A percentile compares a stretch with the other conserved stretches of the same genome.
Evolutionary conservation across 2,888 invertebrate genomes (phyloP).

Genomic region (Iphiclides podalirius): DNA sequence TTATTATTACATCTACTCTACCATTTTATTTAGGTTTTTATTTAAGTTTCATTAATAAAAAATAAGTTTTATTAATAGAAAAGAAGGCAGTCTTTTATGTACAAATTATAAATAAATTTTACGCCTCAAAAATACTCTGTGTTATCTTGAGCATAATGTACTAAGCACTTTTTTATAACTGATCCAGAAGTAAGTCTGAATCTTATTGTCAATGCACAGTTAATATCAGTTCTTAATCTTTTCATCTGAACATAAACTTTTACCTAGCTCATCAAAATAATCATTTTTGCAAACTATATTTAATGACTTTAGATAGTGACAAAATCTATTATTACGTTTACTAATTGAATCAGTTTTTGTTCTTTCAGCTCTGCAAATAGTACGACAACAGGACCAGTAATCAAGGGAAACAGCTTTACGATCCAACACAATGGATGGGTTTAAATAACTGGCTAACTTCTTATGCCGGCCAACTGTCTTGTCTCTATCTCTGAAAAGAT

Average conservation of each 20-base stretch:
- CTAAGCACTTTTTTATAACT: too few relatives aligned
- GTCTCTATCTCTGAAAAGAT: conserved; percentile 68
- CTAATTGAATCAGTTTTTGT: conserved; percentile 75
- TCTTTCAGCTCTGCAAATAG: conserved; percentile 85
- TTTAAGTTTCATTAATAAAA: too few relatives aligned
- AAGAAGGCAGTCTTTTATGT: too few relatives aligned
- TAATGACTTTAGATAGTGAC: conserved; percentile 86
- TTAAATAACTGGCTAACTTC: conserved; percentile 70
- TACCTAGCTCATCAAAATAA: conserved; percentile 68
- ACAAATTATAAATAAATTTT: not conserved
- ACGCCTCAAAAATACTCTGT: too few relatives aligned
- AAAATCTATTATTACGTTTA: conserved; percentile 87
- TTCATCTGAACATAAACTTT: conserved; percentile 46
- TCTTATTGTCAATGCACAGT: not conserved
- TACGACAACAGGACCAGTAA: conserved; percentile 84
- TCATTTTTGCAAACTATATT: conserved; percentile 73
- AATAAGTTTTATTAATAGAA: too few relatives aligned
- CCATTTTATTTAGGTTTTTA: too few relatives aligned
- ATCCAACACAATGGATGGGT: conserved; percentile 70
- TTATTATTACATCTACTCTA: too few relatives aligned
- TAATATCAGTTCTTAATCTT: not conserved
- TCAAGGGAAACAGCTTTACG: conserved; percentile 81
- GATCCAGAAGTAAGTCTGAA: not conserved
- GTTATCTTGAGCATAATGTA: too few relatives aligned
- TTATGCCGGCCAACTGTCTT: conserved; percentile 56